Evolutionary conservation across 30 jellyfish, hydroid and myxozoan genomes (phyloP), one percentile per base, ranked within the genome.

Genomic region (Hydractinia echinata): DNA sequence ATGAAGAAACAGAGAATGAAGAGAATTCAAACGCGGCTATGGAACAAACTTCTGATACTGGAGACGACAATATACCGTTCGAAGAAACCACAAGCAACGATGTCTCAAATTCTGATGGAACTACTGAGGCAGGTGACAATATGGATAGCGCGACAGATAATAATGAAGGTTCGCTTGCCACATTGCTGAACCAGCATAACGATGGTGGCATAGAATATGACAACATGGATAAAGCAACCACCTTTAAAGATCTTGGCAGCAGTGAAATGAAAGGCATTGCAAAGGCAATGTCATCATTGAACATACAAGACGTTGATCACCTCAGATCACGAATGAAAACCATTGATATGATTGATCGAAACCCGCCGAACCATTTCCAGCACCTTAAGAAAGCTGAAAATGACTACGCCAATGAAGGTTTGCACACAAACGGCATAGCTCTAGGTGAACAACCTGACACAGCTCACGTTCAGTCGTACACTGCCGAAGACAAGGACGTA

Each of bases 191-290:
- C 70, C 69, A 72, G 19, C 64, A 54, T 30, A 58, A 74, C 61
- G 83, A 58, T 48, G 76, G 48, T 66, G 83, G 83, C 83, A 74
- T 74, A 53, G 66, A n/a, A 19, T 74, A 74, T 10, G 66, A 74
- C 61, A 74, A 74, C 66, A 74, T 74, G 51, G 83, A 74, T 48
- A 74, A 74, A 74, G 83, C 83, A 18, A 74, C 61, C 10, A 74
- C 61, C 14, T 49, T 74, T 20, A 51, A 30, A 6, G 83, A 74
- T 6, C 14, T 74, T 48, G 83, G 83, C n/a, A 8, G 68, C 61
- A 49, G 62, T 50, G 83, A 74, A 74, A 74, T 74, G 83, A 74
- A 21, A 50, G 83, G 83, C 14, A 74, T 74, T 4, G 83, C 83
- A 5, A 74, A 58, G 50, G 83, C 83, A 15, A 74, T 74, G 83